Base-by-base conservation (phyloP, 2,797 vertebrate species). In the Synanceia verrucosa region DNA sequence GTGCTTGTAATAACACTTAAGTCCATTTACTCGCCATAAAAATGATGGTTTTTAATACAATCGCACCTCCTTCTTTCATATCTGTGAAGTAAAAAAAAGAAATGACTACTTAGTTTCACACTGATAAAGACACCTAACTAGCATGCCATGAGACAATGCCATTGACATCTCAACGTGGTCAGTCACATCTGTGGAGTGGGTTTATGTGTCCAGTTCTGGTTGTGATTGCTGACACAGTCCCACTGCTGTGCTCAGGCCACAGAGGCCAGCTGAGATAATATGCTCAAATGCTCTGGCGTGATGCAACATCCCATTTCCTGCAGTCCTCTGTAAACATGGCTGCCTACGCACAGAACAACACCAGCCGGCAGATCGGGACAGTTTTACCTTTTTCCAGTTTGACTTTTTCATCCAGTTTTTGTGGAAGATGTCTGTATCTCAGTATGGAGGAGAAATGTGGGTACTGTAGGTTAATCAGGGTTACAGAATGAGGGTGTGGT, bases 381-480 rank as follows among this genome's bases (percentile, higher is more conserved):
- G 60, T 93, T 94, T 95, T 94, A 94, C 94, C 93, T 94, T 78
- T 94, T 84, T 93, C 95, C 94, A 93, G 92, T 94, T 94, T 89
- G 92, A 89, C 94, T 89, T 94, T 93, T 92, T 91, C 44, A 46
- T 75, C 79, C 83, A 93, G 93, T 96, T 89, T 89, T 90, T 89
- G 92, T 77, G 83, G 91, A 91, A 90, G 23, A 79, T 78, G 88
- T 95, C 91, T 94, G 93, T 92, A 86, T 92, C 92, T 86, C 80
- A 66, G 68, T 81, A 78, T 58, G 73, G 61, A 60, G 67, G 73
- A 76, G 55, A 78, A 46, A 70, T 64, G 61, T 57, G 52, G 73
- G 47, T 62, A n/a, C n/a, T n/a, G n/a, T n/a, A 31, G 66, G 70
- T 81, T 79, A 61, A 72, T 82, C 47, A 44, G 52, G 76, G 59